Evolutionary conservation across 2,113 vertebrate genomes (phyloP), one percentile per base, ranked within the genome.

Genomic region (Clinocottus analis): DNA sequence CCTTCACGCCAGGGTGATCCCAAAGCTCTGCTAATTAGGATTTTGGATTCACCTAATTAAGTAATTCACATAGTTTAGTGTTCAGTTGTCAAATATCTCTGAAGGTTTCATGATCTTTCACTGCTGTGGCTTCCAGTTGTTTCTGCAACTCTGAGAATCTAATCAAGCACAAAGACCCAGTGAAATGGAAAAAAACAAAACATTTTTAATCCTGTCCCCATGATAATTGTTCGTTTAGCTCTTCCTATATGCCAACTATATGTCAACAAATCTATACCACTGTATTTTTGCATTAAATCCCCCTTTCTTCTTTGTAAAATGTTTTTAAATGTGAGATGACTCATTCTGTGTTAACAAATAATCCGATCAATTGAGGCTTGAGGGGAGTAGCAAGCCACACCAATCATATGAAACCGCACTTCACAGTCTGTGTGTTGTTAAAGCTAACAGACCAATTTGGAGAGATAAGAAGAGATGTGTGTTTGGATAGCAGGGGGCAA

Each of bases 81-180:
- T 21, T 56, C 16, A 39, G 27, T 43, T 58, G 51, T 25, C 51
- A 55, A 55, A 55, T 4, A 55, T 25, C 55, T 58, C 55, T 16
- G 55, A 16, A 27, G 55, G 55, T 64, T 45, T 29, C 13, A 4
- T 55, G 37, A 47, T 74, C 43, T 60, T 61, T 55, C 53, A 17
- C 11, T 58, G 47, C 35, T 64, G 64, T 7, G 2, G 25, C 56
- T 43, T 63, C 49, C n/a, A 53, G 64, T 59, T 64, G 41, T 43
- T 59, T 80, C 55, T 68, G 61, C 55, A 49, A 12, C 39, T 69
- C 10, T 72, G 62, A 10, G 29, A 51, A 63, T 58, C 59, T 67
- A 31, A 33, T 77, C 58, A 69, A 53, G 49, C 59, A 39, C 33
- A 64, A 31, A 59, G 51, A 55, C 25, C 25, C 10, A 23, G 21